A percentile compares a stretch with the other conserved stretches of the same genome.
Evolutionary conservation across 2,113 vertebrate species (phyloP).

Genomic region (Lasiurus cinereus): DNA sequence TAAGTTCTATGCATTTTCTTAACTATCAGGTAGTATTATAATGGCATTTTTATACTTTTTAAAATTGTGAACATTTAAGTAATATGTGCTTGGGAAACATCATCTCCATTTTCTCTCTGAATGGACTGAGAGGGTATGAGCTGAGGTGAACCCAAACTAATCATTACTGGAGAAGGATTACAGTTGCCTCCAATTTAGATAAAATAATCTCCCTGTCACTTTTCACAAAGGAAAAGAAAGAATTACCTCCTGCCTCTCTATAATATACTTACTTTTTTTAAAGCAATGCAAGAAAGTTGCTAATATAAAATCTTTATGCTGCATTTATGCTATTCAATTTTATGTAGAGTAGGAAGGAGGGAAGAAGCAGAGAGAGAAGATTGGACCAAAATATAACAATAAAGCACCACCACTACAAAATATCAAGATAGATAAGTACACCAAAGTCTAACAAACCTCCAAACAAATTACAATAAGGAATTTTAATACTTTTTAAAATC

Average conservation of each 20-base stretch:
- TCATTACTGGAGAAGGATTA: background rate
- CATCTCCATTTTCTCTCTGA: background rate
- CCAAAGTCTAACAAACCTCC: background rate
- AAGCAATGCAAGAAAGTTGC: background rate
- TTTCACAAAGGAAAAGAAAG: background rate
- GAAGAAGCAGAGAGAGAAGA: slow-evolving; percentile 4
- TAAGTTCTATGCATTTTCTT: slow-evolving; percentile 16
- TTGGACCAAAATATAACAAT: background rate
- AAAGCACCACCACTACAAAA: background rate
- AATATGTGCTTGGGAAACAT: background rate
- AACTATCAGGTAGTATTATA: slow-evolving; percentile 2
- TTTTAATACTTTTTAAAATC: background rate
- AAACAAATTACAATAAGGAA: background rate
- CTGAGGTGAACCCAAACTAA: background rate
- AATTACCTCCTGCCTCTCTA: background rate
- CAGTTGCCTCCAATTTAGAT: background rate
- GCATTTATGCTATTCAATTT: background rate
- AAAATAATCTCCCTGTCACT: background rate
- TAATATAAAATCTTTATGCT: background rate
- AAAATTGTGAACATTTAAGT: background rate
- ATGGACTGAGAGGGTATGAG: background rate
- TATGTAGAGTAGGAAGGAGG: accelerated
- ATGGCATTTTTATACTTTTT: background rate
- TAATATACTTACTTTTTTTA: background rate
- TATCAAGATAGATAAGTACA: slow-evolving; percentile 37